These are phyloP conservation scores for Gorilla gorilla DNA, from an alignment of 2,113 vertebrate species.

Conservation along the genomic window DNA sequence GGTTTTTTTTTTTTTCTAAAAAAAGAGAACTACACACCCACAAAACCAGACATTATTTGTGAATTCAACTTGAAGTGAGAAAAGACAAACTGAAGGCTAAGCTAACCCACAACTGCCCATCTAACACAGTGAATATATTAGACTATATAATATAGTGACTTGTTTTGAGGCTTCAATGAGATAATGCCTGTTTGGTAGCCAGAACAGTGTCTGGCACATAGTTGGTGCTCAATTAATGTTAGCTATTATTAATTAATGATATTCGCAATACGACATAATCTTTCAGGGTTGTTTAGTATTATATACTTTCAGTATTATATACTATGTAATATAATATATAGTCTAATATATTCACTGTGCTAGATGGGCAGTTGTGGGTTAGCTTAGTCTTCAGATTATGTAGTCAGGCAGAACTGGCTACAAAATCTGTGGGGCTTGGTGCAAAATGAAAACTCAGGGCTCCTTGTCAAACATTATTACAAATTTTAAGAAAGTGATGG, in stretches of 20 bases:
- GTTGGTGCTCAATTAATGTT: neutral
- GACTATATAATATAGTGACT: neutral
- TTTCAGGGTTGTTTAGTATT: neutral
- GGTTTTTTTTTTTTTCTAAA: neutral
- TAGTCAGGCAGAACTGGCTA: neutral
- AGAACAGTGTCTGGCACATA: neutral
- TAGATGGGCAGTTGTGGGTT: neutral
- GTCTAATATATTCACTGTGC: neutral
- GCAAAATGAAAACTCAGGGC: neutral
- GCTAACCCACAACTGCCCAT: neutral
- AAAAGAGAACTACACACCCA: neutral
- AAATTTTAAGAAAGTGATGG: neutral
- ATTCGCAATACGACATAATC: neutral
- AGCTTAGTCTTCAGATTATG: neutral
- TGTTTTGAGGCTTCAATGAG: neutral
- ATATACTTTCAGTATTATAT: too few relatives aligned
- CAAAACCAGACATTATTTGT: neutral
- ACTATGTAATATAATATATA: too few relatives aligned
- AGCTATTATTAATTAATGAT: neutral
- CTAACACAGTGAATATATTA: neutral
- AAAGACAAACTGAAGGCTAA: neutral
- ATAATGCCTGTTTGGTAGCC: neutral
- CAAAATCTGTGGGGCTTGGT: neutral
- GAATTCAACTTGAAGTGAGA: neutral
- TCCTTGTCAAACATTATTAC: neutral